phyloP scores from a whole-genome alignment of 1,140 invertebrate genomes.

The Panonychus citri region DNA sequence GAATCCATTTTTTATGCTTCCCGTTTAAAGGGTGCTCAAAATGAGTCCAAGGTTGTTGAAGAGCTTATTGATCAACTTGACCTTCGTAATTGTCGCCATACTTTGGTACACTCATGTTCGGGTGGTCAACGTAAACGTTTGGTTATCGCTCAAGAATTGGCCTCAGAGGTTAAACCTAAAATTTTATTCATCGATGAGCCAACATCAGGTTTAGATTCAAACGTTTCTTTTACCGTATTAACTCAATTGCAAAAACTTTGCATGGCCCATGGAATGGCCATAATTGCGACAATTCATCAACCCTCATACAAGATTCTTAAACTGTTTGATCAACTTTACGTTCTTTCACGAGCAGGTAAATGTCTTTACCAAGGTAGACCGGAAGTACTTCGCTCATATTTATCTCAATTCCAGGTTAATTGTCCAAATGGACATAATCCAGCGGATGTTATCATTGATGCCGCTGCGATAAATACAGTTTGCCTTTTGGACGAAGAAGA shows the following conservation, averaged over 20 bases:
- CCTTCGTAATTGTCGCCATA: slow-evolving; percentile 1
- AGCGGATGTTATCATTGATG: slow-evolving; percentile 2
- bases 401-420: not conserved
- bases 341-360: slow-evolving; percentile 10
- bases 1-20: not conserved
- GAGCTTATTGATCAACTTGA: slow-evolving; percentile 25
- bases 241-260: not conserved
- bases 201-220: slow-evolving; percentile 38
- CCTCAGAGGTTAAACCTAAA: not conserved
- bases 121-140: slow-evolving; percentile 78
- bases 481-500: not conserved
- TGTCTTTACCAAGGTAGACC: slow-evolving; percentile 18
- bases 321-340: slow-evolving; percentile 7
- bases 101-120: not conserved
- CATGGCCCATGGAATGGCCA: not conserved
- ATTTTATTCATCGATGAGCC: slow-evolving; percentile 20
- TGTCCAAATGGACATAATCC: slow-evolving; percentile 4
- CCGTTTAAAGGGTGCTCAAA: slow-evolving; percentile 25
- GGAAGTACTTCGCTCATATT: slow-evolving; percentile 6
- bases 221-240: not conserved
- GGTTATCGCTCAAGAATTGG: slow-evolving; percentile 62
- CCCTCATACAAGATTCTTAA: slow-evolving; percentile 7
- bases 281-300: slow-evolving; percentile 9
- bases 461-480: not conserved
- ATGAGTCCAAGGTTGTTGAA: slow-evolving; percentile 40